Evolutionary conservation across 2,888 invertebrate genomes (phyloP), one percentile per base, ranked within the genome.

Genomic region (Agonopterix arenella): DNA sequence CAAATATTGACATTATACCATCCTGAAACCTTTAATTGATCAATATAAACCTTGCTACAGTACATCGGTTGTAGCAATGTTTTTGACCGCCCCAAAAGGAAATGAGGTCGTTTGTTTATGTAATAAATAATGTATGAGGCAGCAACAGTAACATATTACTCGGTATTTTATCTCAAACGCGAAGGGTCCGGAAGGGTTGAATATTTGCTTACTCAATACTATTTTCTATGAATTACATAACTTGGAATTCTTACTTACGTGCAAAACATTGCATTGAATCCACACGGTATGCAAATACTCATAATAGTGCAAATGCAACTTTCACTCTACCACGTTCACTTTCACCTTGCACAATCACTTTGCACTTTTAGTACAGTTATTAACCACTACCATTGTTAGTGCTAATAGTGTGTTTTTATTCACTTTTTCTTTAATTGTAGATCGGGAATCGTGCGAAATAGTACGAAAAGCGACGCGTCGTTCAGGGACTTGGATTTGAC

Each of bases 401-500:
- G 36, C 11, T 40, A 1, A 5, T 7, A 1, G 28, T 28, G 5
- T 28, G 28, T 28, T 28, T 28, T 28, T 5, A 28, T 28, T 28
- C 28, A 28, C 28, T 28, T 28, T 28, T 28, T 28, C 28, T 42
- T 42, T 42, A 11, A 42, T 42, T 11, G 42, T n/a, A 11, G 42
- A 40, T 10, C 11, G 11, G 13, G 28, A 16, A 13, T 10, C 43
- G 46, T 45, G 40, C 51, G 48, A 44, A 53, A 47, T 46, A 44
- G 38, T 52, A 51, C 58, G 62, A 55, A 48, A 65, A 48, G 46
- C 73, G 74, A 61, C 70, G 59, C 60, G 54, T 58, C 67, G 52
- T 41, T 37, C 46, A 59, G 63, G 59, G 61, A 65, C 64, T 63
- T 60, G 57, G 68, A 57, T 58, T 60, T 59, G 68, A 78, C 78